Evolutionary conservation across 2,888 invertebrate genomes (phyloP).

Genomic region (Cacoxenus indagator): DNA sequence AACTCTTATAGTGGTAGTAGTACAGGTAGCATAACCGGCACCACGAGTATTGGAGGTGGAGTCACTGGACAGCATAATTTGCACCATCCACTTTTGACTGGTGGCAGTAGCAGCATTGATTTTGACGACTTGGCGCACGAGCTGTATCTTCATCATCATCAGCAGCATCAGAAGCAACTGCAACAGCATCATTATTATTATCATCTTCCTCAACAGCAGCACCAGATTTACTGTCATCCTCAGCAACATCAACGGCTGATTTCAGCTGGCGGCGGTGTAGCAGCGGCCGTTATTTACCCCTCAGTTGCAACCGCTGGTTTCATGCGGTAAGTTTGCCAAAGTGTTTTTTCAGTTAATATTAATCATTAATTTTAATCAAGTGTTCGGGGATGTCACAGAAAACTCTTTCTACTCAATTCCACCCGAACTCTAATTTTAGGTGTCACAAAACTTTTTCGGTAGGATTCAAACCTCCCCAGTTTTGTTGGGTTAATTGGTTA

Average conservation of each 20-base stretch:
- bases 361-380: no score
- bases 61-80: slow-evolving; percentile 27
- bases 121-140: slow-evolving; percentile 59
- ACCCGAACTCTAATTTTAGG: no score
- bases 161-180: slow-evolving; percentile 41
- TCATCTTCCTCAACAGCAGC: slow-evolving; percentile 37
- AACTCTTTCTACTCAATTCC: no score
- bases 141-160: slow-evolving; percentile 47
- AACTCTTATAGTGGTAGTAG: slow-evolving; percentile 57
- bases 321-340: slow-evolving; percentile 56
- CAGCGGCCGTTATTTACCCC: no score
- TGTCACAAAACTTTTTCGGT: no score
- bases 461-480: no score
- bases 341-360: neutral
- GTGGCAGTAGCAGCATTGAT: slow-evolving; percentile 53
- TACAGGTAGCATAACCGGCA: slow-evolving; percentile 64
- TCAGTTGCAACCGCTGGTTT: slow-evolving; percentile 46
- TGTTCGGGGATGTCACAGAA: no score
- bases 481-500: no score
- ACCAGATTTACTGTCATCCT: neutral
- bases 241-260: slow-evolving; percentile 35
- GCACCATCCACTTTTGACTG: slow-evolving; percentile 44
- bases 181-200: slow-evolving; percentile 34
- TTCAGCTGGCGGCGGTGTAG: slow-evolving; percentile 51
- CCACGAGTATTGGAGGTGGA: slow-evolving; percentile 43